phyloP scores from a whole-genome alignment of 2,113 vertebrate species.

The Phainopepla nitens region DNA sequence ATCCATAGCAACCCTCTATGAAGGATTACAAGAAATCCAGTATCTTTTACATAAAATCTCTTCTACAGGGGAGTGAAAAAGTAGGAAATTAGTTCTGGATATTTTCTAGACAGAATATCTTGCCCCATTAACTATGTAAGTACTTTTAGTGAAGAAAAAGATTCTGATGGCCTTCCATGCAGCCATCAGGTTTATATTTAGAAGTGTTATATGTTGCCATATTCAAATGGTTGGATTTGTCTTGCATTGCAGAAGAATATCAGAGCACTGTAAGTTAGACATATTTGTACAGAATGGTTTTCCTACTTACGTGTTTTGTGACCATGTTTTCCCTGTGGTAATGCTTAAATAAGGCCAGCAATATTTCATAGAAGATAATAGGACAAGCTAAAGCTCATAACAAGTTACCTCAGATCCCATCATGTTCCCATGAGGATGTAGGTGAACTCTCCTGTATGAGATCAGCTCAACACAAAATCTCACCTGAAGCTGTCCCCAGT shows the following conservation, averaged over 20 bases:
- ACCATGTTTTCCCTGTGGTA: not conserved
- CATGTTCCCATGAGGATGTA: not conserved
- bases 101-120: not conserved
- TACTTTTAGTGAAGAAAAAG: not conserved
- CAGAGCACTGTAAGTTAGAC: not conserved
- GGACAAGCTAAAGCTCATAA: not conserved
- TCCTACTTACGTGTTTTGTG: not conserved
- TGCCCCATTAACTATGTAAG: not conserved
- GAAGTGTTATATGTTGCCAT: not conserved
- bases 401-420: not conserved
- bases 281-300: not conserved
- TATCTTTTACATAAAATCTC: constrained; percentile 9
- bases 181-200: not conserved
- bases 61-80: not conserved
- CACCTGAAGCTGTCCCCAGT: not conserved
- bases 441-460: not conserved
- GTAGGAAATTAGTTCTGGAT: not conserved
- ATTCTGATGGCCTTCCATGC: not conserved
- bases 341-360: not conserved
- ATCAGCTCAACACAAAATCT: not conserved
- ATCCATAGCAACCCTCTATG: constrained; percentile 50
- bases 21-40: not conserved
- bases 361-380: constrained; percentile 3
- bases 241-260: not conserved
- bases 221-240: not conserved